A percentile compares a stretch with the other conserved stretches of the same genome.
Conservation (phyloP, 2,888 invertebrate genomes). For the Eudemis profundana region DNA sequence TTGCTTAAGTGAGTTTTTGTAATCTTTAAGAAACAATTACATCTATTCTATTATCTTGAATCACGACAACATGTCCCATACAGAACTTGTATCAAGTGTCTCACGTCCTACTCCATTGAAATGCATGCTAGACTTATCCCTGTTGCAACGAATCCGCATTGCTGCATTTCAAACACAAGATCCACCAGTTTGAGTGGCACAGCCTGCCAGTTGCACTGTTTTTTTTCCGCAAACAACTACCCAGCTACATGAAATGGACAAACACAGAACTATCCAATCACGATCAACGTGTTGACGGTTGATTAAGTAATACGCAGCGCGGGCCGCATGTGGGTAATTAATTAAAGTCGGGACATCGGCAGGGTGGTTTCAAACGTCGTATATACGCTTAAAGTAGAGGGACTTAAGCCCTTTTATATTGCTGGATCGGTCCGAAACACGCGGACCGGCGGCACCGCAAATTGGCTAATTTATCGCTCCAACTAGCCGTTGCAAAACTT, state of each 20-base stretch:
- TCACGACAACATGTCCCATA: no score
- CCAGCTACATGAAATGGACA: constrained; percentile 55
- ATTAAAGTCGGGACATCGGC: constrained; percentile 61
- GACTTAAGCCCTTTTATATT: constrained; percentile 13
- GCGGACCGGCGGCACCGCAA: constrained; percentile 58
- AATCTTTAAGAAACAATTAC: no score
- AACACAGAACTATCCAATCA: constrained; percentile 55
- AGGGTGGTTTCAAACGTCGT: neutral
- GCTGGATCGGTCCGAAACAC: constrained; percentile 47
- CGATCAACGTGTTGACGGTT: constrained; percentile 63
- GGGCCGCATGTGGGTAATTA: constrained; percentile 66
- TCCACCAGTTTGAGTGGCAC: neutral
- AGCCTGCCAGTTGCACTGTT: constrained; percentile 9
- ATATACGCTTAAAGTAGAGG: neutral
- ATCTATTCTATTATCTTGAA: no score
- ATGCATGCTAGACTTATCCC: neutral
- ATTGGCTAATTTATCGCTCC: constrained; percentile 71
- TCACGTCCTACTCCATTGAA: neutral
- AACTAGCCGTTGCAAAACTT: constrained; percentile 51
- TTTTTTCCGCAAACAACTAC: constrained; percentile 44
- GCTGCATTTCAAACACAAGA: constrained; percentile 7
- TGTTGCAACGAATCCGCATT: neutral
- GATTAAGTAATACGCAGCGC: constrained; percentile 63
- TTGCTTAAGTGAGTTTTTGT: no score
- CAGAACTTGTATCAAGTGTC: no score